Evolutionary conservation across 1,140 invertebrate genomes (phyloP).

Genomic region (Ceratina calcarata): DNA sequence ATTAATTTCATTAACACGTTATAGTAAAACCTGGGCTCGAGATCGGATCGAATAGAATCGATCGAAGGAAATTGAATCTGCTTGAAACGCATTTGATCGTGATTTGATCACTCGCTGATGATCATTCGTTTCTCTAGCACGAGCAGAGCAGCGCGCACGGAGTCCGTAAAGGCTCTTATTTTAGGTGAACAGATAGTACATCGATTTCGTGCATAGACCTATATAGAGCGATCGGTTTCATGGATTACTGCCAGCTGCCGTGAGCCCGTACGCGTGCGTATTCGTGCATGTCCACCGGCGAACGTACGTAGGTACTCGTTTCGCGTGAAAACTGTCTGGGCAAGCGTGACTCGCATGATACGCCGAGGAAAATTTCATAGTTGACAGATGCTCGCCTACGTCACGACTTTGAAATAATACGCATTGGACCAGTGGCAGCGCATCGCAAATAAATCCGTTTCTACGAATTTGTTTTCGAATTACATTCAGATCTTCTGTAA

Average conservation of each 20-base stretch:
- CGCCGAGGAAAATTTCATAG: constrained; percentile 56
- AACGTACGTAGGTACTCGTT: not conserved
- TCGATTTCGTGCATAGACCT: constrained; percentile 57
- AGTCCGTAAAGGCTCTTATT: constrained; percentile 39
- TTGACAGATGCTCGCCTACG: constrained; percentile 41
- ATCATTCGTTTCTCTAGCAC: not conserved
- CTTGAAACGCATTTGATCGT: not conserved
- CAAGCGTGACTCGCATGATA: constrained; percentile 11
- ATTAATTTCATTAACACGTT: too few relatives aligned
- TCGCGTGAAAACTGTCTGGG: constrained; percentile 23
- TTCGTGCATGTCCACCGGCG: constrained; percentile 21
- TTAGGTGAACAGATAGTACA: constrained; percentile 60
- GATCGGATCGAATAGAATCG: not conserved
- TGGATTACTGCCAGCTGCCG: constrained; percentile 64
- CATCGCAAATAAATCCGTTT: constrained; percentile 23
- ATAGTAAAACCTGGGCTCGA: not conserved
- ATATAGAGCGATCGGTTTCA: constrained; percentile 55
- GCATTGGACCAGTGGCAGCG: too few relatives aligned
- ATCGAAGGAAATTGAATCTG: not conserved
- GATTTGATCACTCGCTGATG: too few relatives aligned
- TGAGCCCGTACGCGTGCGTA: constrained; percentile 43
- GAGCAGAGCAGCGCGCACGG: not conserved
- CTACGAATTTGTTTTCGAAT: constrained; percentile 16
- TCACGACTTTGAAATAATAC: constrained; percentile 41
- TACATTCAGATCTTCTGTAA: not conserved